Conservation (phyloP, 2,113 vertebrate genomes). For the Penelope pileata region DNA sequence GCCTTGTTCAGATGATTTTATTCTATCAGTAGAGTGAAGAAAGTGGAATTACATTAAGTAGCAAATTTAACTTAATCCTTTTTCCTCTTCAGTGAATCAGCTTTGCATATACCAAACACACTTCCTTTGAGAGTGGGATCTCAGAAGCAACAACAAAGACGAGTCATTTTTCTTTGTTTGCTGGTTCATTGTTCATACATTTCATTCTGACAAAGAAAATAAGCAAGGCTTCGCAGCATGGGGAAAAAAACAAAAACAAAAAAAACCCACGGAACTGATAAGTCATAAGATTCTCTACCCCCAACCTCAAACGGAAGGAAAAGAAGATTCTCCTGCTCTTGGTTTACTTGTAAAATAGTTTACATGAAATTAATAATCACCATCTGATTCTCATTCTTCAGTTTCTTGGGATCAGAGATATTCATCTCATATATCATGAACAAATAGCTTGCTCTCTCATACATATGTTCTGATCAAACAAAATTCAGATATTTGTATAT, state of each 20-base stretch:
- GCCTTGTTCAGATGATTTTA: neutral
- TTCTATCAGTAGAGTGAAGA: neutral
- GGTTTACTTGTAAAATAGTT: neutral
- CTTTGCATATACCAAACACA: neutral
- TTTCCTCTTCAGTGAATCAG: neutral
- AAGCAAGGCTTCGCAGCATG: neutral
- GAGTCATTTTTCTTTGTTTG: neutral
- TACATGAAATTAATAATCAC: neutral
- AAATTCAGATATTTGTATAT: neutral
- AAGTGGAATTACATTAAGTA: neutral
- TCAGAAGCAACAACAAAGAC: neutral
- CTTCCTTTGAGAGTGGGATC: accelerated
- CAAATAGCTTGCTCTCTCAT: neutral
- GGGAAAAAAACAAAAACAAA: neutral
- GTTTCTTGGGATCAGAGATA: neutral
- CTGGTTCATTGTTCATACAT: neutral
- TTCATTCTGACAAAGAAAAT: neutral
- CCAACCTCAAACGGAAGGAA: neutral
- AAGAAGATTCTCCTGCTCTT: neutral
- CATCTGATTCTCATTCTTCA: neutral
- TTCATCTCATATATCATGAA: neutral
- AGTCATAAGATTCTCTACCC: neutral
- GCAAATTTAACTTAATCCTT: neutral
- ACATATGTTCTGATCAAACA: neutral
- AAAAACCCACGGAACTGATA: neutral